These are phyloP conservation scores for Pelobates cultripes DNA, from an alignment of 2,797 vertebrate genomes.

Conservation along the genomic window DNA sequence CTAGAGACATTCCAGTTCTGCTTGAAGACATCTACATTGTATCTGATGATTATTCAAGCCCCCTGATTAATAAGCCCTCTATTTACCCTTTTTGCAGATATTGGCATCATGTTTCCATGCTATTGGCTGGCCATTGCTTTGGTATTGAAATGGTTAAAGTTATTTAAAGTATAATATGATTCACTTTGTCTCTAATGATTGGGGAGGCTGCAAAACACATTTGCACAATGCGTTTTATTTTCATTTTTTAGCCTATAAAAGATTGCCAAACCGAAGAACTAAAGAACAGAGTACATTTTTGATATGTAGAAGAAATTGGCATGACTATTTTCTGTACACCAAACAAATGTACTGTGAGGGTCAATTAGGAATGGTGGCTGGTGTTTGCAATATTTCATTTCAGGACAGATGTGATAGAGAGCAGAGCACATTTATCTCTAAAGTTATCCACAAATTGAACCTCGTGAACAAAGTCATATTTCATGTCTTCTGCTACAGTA, in stretches of 20 bases:
- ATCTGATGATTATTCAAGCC: too few species aligned
- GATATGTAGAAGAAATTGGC: slow-evolving; percentile 11
- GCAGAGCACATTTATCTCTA: slow-evolving; percentile 40
- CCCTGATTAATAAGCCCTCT: too few species aligned
- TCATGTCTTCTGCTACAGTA: slow-evolving; percentile 38
- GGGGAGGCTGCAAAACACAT: too few species aligned
- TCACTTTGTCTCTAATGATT: too few species aligned
- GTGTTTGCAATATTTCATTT: slow-evolving; percentile 41
- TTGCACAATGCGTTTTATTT: background rate
- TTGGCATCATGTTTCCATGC: too few species aligned
- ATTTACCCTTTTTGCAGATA: too few species aligned
- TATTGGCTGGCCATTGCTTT: too few species aligned
- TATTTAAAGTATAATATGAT: too few species aligned
- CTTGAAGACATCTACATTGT: too few species aligned
- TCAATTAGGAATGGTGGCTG: slow-evolving; percentile 43
- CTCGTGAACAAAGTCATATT: slow-evolving; percentile 43
- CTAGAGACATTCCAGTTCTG: too few species aligned
- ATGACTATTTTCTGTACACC: slow-evolving; percentile 21
- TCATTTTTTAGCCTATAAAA: background rate
- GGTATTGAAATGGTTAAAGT: too few species aligned
- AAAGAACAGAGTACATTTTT: background rate
- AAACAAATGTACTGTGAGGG: slow-evolving; percentile 34
- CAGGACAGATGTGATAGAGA: slow-evolving; percentile 20
- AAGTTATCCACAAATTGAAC: slow-evolving; percentile 49
- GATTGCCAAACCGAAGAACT: background rate